Evolutionary conservation across 2,797 vertebrate species (phyloP).

Genomic region (Cuniculus paca): DNA sequence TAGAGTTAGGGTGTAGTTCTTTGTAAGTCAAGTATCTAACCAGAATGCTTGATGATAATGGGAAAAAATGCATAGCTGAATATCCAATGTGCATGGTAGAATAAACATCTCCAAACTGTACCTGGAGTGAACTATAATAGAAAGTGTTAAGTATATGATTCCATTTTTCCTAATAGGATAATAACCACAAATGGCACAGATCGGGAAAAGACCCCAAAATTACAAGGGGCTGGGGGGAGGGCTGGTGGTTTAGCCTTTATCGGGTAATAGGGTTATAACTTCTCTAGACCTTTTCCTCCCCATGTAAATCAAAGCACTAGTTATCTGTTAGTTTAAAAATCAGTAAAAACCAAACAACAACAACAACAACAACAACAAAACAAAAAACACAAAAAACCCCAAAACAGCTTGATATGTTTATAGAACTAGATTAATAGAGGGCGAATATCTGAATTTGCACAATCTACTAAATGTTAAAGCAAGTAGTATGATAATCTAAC

Average conservation of each 20-base stretch:
- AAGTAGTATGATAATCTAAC: not conserved
- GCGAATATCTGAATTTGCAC: not conserved
- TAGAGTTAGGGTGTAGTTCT: not conserved
- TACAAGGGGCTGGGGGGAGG: not conserved
- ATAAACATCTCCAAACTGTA: not conserved
- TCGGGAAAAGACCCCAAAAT: not conserved
- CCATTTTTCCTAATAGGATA: not conserved
- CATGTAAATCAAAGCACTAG: not conserved
- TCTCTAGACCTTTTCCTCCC: not conserved
- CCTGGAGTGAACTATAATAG: not conserved
- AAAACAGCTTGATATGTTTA: not conserved
- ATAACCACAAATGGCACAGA: not conserved
- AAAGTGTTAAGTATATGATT: not conserved
- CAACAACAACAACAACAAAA: too few relatives aligned
- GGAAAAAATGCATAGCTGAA: not conserved
- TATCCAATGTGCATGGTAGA: not conserved
- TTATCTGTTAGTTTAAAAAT: not conserved
- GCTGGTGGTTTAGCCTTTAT: not conserved
- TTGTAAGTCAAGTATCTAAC: not conserved
- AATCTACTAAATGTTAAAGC: not conserved
- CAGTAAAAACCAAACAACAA: too few relatives aligned
- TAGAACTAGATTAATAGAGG: not conserved
- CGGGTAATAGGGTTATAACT: not conserved
- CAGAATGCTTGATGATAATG: not conserved
- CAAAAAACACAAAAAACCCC: too few relatives aligned